These are phyloP conservation scores for Etia nguti DNA, from an alignment of 2,113 vertebrate genomes.

Conservation along the genomic window DNA sequence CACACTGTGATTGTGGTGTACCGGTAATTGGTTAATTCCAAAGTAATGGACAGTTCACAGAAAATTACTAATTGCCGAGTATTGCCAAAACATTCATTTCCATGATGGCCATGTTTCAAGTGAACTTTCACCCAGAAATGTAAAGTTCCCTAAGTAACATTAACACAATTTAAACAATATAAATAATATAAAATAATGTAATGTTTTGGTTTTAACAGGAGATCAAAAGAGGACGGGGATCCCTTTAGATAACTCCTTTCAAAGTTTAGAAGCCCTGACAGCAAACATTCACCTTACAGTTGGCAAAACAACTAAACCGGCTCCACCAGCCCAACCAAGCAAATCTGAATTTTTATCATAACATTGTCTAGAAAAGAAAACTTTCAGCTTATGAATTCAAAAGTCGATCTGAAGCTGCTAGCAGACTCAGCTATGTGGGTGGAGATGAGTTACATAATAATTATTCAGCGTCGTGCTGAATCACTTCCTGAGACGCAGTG, in stretches of 20 bases:
- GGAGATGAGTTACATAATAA: neutral
- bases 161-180: neutral
- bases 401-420: neutral
- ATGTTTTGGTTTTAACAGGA: neutral
- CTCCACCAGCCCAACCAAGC: neutral
- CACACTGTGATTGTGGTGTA: neutral
- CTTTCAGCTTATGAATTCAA: neutral
- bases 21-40: neutral
- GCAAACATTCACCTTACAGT: neutral
- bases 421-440: neutral
- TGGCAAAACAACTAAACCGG: neutral
- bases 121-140: neutral
- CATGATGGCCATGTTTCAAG: neutral
- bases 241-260: neutral
- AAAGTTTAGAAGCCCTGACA: neutral
- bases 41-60: neutral
- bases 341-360: neutral
- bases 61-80: neutral
- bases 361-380: neutral
- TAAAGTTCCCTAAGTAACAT: neutral
- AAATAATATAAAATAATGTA: neutral
- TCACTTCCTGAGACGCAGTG: neutral
- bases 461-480: neutral
- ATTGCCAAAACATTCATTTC: neutral
- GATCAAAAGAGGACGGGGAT: neutral